phyloP scores from a whole-genome alignment of 2,113 vertebrate species.

The Pampusana beccarii region DNA sequence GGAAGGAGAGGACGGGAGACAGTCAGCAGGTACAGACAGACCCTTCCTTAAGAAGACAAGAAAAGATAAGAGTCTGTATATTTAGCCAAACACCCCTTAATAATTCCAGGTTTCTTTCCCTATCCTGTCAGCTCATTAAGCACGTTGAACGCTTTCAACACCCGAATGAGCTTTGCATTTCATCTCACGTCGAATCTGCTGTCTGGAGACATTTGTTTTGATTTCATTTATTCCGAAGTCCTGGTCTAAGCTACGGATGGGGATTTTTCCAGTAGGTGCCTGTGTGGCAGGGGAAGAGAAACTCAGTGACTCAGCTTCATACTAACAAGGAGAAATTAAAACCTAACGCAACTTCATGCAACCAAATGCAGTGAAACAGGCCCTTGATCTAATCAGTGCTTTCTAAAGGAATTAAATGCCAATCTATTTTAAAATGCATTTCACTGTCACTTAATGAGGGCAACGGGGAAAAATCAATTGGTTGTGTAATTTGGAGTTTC shows the following conservation, averaged over 20 bases:
- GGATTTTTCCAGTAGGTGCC: conserved; percentile 29
- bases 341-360: neutral
- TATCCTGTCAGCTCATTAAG: neutral
- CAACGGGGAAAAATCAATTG: conserved; percentile 66
- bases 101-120: conserved; percentile 25
- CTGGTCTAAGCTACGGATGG: neutral
- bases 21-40: neutral
- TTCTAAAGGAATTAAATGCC: conserved; percentile 68
- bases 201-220: conserved; percentile 27
- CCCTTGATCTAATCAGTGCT: conserved; percentile 59
- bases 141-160: neutral
- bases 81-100: neutral
- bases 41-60: neutral
- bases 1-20: neutral
- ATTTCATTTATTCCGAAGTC: conserved; percentile 43
- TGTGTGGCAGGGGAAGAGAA: neutral
- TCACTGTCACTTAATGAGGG: conserved; percentile 54
- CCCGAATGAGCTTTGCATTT: neutral
- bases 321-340: conserved; percentile 58
- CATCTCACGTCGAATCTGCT: neutral
- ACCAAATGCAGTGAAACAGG: conserved; percentile 39
- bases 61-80: neutral
- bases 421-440: conserved; percentile 69
- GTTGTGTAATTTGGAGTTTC: conserved; percentile 62
- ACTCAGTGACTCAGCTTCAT: conserved; percentile 42